Conservation (phyloP, 1,140 invertebrate species). For the Latrodectus geometricus region DNA sequence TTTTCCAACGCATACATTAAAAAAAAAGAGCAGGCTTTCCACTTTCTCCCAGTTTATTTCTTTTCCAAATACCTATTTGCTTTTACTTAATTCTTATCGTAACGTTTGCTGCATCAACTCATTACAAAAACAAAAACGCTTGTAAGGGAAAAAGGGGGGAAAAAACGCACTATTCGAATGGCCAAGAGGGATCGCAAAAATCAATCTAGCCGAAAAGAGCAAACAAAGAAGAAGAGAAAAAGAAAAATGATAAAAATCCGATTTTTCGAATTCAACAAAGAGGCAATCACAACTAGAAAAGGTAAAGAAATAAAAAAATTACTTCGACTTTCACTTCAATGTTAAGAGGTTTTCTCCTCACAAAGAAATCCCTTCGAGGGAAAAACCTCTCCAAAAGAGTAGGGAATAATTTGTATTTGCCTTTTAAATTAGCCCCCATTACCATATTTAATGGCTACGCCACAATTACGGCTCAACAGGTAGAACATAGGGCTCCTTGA, state of each 20-base stretch:
- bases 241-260: slow-evolving; percentile 45
- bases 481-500: slow-evolving; percentile 54
- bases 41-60: slow-evolving; percentile 1
- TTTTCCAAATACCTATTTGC: slow-evolving; percentile 51
- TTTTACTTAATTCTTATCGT: slow-evolving; percentile 48
- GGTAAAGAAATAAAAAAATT: slow-evolving; percentile 38
- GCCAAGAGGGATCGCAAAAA: slow-evolving; percentile 55
- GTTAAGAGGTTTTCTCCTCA: slow-evolving; percentile 57
- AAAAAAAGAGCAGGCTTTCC: not conserved
- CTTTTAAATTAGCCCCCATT: slow-evolving; percentile 62
- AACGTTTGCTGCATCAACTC: slow-evolving; percentile 18
- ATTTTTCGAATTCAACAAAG: slow-evolving; percentile 61
- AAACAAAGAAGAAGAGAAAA: slow-evolving; percentile 43
- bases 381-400: slow-evolving; percentile 56
- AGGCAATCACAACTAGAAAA: slow-evolving; percentile 60
- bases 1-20: not conserved
- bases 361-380: slow-evolving; percentile 54
- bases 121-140: slow-evolving; percentile 36
- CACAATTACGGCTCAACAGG: slow-evolving; percentile 61
- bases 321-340: slow-evolving; percentile 58
- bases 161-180: slow-evolving; percentile 32
- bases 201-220: slow-evolving; percentile 57
- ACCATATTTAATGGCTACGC: slow-evolving; percentile 61
- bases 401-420: slow-evolving; percentile 62
- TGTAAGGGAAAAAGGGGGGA: slow-evolving; percentile 11